Evolutionary conservation across 2,113 vertebrate genomes (phyloP).

Genomic region (Tachysurus vachellii): DNA sequence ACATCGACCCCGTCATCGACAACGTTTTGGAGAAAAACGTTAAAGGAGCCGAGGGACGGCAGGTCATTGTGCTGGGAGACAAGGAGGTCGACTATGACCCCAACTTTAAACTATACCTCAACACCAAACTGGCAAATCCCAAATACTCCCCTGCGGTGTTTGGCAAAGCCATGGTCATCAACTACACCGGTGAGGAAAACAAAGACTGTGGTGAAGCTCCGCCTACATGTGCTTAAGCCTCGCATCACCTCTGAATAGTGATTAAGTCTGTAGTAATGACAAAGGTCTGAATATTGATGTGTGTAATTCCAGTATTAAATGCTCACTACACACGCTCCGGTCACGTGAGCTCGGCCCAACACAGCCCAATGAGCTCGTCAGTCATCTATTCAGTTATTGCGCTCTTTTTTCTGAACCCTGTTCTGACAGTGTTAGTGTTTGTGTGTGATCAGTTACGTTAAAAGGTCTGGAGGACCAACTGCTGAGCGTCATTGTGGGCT

Average conservation of each 20-base stretch:
- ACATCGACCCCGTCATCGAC: slow-evolving; percentile 94
- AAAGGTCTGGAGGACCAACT: slow-evolving; percentile 96
- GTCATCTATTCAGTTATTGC: neutral
- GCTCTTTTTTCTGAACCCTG: neutral
- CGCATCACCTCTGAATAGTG: neutral
- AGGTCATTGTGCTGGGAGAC: slow-evolving; percentile 86
- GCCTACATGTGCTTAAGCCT: neutral
- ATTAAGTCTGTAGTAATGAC: neutral
- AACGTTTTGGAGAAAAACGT: slow-evolving; percentile 91
- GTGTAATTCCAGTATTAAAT: neutral
- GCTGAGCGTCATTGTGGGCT: slow-evolving; percentile 88
- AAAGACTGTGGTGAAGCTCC: neutral
- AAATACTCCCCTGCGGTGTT: slow-evolving; percentile 90
- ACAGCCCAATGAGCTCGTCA: neutral
- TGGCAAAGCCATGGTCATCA: slow-evolving; percentile 95
- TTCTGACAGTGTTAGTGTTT: slow-evolving; percentile 16
- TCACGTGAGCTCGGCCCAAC: no score
- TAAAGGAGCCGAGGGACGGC: slow-evolving; percentile 79
- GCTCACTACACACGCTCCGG: neutral
- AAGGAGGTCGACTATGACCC: slow-evolving; percentile 93
- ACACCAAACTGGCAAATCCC: slow-evolving; percentile 91
- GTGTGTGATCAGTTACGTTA: slow-evolving; percentile 78
- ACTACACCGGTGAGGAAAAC: slow-evolving; percentile 86
- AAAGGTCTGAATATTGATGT: neutral
- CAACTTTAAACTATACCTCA: slow-evolving; percentile 91